Conservation (phyloP, 1,140 invertebrate genomes). For the Cotesia vestalis region DNA sequence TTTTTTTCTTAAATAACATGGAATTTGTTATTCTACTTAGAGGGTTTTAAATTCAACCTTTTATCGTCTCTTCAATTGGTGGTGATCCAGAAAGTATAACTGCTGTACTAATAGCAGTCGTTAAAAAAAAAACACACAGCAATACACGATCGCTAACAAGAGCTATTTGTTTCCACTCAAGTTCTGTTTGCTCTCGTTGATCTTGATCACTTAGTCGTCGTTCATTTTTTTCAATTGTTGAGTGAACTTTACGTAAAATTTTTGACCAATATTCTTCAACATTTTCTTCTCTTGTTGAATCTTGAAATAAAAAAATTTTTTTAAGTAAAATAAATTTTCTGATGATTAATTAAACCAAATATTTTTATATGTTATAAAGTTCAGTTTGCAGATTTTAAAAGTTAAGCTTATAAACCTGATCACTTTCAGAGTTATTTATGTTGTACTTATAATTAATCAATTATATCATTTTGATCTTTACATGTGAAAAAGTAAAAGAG, state of each 20-base stretch:
- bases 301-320: constrained; percentile 31
- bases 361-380: too few species aligned
- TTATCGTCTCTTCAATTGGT: constrained; percentile 31
- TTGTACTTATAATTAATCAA: too few species aligned
- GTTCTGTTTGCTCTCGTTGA: constrained; percentile 71
- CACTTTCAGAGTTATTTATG: too few species aligned
- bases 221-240: constrained; percentile 78
- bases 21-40: not conserved
- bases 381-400: too few species aligned
- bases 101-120: constrained; percentile 72
- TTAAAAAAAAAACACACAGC: constrained; percentile 74
- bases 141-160: constrained; percentile 76
- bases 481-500: too few species aligned
- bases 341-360: too few species aligned
- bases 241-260: constrained; percentile 74
- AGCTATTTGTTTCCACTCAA: constrained; percentile 83
- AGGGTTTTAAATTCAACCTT: constrained; percentile 34
- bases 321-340: too few species aligned
- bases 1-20: too few species aligned
- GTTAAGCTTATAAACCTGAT: too few species aligned
- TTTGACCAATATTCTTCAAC: constrained; percentile 72
- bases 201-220: constrained; percentile 74
- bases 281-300: constrained; percentile 58
- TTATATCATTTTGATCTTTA: too few species aligned
- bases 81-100: constrained; percentile 71